Percentiles rank a stretch among this genome's conserved stretches.
Conservation (phyloP, 2,888 invertebrate genomes). For the Notodonta dromedarius region DNA sequence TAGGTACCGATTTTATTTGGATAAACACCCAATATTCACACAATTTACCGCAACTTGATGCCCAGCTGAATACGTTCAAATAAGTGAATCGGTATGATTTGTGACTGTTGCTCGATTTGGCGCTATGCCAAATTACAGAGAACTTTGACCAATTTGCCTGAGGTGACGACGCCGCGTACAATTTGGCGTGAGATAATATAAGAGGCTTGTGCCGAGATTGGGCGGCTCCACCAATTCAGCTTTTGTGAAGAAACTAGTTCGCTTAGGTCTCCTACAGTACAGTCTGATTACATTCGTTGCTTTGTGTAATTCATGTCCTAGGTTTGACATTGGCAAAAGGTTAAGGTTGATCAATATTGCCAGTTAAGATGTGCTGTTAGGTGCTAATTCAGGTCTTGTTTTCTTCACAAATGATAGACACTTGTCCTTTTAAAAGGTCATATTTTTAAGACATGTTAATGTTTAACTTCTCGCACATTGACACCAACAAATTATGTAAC, state of each 20-base stretch:
- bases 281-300: not conserved
- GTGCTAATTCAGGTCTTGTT: not conserved
- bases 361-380: not conserved
- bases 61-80: conserved; percentile 27
- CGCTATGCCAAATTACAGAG: conserved; percentile 49
- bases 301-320: not conserved
- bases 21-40: too few species aligned
- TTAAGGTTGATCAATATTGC: not conserved
- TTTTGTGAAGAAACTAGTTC: not conserved
- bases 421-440: not conserved
- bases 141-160: conserved; percentile 54
- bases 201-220: not conserved
- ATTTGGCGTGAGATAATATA: conserved; percentile 32
- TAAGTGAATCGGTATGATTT: conserved; percentile 44
- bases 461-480: not conserved
- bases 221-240: not conserved
- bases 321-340: not conserved
- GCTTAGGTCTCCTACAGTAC: not conserved
- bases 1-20: too few species aligned
- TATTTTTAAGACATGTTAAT: not conserved
- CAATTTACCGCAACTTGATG: conserved; percentile 8
- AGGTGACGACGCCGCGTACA: conserved; percentile 25
- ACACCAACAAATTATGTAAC: not conserved
- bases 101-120: conserved; percentile 49
- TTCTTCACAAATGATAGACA: not conserved